phyloP scores from a whole-genome alignment of 2,797 vertebrate species.

The Urocyon cinereoargenteus region DNA sequence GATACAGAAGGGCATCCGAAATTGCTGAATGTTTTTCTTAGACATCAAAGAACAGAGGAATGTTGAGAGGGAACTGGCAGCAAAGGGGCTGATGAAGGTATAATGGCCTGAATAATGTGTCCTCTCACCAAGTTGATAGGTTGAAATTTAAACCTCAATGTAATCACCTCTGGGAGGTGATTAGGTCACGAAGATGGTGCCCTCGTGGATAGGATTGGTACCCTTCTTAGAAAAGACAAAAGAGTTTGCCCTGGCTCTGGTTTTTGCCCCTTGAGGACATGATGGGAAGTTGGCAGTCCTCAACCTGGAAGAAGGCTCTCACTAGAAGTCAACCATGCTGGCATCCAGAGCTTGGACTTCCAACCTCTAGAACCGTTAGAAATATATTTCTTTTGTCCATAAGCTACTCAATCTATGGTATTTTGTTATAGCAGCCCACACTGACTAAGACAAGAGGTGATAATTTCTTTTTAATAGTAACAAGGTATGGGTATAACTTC shows the following conservation, averaged over 20 bases:
- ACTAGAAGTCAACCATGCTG: background rate
- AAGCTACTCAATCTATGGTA: background rate
- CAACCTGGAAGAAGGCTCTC: background rate
- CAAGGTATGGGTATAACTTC: conserved; percentile 13
- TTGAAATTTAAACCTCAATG: background rate
- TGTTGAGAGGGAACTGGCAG: background rate
- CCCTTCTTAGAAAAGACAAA: background rate
- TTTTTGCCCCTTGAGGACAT: background rate
- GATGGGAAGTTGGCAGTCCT: background rate
- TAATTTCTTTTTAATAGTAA: background rate
- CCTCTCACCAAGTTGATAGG: background rate
- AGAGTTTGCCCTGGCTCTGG: background rate
- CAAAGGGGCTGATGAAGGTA: background rate
- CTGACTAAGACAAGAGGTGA: background rate
- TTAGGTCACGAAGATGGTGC: background rate
- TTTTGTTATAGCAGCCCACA: background rate
- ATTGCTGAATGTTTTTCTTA: background rate
- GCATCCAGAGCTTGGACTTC: background rate
- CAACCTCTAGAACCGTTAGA: background rate
- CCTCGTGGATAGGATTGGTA: background rate
- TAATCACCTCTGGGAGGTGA: background rate
- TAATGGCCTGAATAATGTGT: background rate
- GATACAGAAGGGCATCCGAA: background rate
- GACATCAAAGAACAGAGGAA: background rate
- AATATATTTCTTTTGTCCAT: background rate